A percentile compares a stretch with the other conserved stretches of the same genome.
These are phyloP conservation scores for Scaptodrosophila lebanonensis DNA, from an alignment of 1,140 invertebrate species.

Conservation along the genomic window DNA sequence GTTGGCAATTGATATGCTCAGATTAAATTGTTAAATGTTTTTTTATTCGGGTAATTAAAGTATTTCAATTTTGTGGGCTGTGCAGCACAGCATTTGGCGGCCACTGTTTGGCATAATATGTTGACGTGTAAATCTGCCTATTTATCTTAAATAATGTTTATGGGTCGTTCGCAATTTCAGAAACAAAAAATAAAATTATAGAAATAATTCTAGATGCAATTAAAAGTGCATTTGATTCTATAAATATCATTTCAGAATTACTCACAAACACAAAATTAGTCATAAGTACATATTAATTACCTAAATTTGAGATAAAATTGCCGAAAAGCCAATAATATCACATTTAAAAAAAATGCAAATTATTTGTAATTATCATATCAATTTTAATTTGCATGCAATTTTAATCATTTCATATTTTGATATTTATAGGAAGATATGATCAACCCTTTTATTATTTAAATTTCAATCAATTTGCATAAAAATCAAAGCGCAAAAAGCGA, in stretches of 20 bases:
- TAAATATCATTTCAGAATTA: too few relatives aligned
- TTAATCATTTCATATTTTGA: too few relatives aligned
- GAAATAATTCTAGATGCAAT: not conserved
- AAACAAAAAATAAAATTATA: slow-evolving; percentile 16
- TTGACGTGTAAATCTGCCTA: slow-evolving; percentile 12
- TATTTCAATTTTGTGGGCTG: slow-evolving; percentile 55
- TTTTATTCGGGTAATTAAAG: slow-evolving; percentile 75
- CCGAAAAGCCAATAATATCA: too few relatives aligned
- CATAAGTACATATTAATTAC: too few relatives aligned
- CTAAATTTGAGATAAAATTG: too few relatives aligned
- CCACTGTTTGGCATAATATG: slow-evolving; percentile 8
- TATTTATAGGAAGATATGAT: too few relatives aligned
- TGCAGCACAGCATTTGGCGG: not conserved
- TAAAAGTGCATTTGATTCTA: too few relatives aligned
- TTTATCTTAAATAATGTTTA: not conserved
- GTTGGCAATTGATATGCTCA: slow-evolving; percentile 74
- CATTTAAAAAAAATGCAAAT: too few relatives aligned
- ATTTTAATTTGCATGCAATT: too few relatives aligned
- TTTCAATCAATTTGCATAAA: slow-evolving; percentile 55
- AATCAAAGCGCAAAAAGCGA: slow-evolving; percentile 5
- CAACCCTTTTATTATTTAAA: too few relatives aligned
- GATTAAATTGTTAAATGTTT: slow-evolving; percentile 77
- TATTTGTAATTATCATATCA: too few relatives aligned
- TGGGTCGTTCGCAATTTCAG: slow-evolving; percentile 16
- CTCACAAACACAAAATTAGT: too few relatives aligned